Evolutionary conservation across 2,797 vertebrate genomes (phyloP).

Genomic region (Nyctibius grandis): DNA sequence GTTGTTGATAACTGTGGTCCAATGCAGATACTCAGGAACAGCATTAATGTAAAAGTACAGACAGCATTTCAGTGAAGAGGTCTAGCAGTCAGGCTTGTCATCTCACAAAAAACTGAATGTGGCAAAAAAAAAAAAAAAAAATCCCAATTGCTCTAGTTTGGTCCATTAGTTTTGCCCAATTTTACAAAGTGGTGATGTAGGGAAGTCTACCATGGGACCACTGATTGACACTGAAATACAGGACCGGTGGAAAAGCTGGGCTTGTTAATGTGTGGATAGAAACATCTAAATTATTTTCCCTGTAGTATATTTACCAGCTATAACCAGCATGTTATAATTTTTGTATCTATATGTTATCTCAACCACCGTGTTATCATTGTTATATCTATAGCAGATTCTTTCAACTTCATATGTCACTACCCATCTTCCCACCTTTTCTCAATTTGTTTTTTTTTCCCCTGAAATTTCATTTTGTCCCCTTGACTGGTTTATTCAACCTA

Average conservation of each 20-base stretch:
- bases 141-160: not conserved
- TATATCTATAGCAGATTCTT: not conserved
- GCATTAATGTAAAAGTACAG: not conserved
- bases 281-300: not conserved
- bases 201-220: not conserved
- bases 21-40: not conserved
- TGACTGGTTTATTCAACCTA: not conserved
- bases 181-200: not conserved
- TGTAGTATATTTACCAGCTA: not conserved
- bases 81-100: not conserved
- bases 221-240: rapidly evolving
- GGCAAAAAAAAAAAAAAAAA: not conserved
- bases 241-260: not conserved
- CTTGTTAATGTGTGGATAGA: not conserved
- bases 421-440: not conserved
- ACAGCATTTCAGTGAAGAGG: not conserved
- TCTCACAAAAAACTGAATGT: not conserved
- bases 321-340: not conserved
- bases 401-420: not conserved
- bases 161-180: not conserved
- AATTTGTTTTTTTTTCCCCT: not conserved
- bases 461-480: not conserved
- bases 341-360: not conserved
- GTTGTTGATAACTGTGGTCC: not conserved
- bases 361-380: not conserved